Conservation (phyloP, 1,140 invertebrate genomes). For the Parasteatoda tepidariorum region DNA sequence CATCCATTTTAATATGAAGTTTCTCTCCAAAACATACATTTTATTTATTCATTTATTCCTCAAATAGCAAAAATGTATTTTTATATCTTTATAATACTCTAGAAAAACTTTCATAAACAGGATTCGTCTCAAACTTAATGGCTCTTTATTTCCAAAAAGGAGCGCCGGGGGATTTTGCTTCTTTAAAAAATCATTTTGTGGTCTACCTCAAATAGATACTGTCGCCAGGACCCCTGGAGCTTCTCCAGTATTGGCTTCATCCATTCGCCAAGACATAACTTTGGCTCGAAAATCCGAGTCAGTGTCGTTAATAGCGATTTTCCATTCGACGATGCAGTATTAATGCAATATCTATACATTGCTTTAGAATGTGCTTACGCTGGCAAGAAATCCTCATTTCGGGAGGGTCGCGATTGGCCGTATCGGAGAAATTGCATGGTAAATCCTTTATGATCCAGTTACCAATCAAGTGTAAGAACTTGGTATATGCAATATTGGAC, state of each 20-base stretch:
- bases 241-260: neutral
- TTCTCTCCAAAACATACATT: no score
- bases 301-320: slow-evolving; percentile 10
- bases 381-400: neutral
- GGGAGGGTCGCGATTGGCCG: neutral
- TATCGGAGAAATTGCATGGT: slow-evolving; percentile 22
- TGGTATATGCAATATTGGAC: no score
- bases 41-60: no score
- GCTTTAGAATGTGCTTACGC: neutral
- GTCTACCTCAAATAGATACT: neutral
- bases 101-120: no score
- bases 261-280: slow-evolving; percentile 16
- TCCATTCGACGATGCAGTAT: neutral
- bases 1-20: no score
- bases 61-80: no score
- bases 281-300: slow-evolving; percentile 5
- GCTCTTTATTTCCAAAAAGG: neutral
- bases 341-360: slow-evolving; percentile 30
- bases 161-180: neutral
- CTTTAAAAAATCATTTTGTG: slow-evolving; percentile 6
- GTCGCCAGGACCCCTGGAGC: neutral
- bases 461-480: neutral
- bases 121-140: neutral
- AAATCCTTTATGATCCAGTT: slow-evolving; percentile 20
- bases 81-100: no score